Percentiles rank a stretch among this genome's conserved stretches.
These are phyloP conservation scores for Sciaenops ocellatus DNA, from an alignment of 2,797 vertebrate genomes.

Conservation along the genomic window DNA sequence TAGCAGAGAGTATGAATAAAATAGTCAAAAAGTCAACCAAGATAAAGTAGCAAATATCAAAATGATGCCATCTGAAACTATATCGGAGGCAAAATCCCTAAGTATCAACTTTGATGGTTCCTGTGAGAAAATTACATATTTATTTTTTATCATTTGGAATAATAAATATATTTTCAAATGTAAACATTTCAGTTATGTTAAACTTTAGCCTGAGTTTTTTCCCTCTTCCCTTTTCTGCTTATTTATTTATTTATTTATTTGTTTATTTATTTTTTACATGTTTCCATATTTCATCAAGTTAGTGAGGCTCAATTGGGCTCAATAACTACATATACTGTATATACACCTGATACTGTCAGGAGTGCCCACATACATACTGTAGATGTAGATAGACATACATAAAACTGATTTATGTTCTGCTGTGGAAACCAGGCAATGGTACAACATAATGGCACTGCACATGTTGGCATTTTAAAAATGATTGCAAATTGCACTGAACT, in stretches of 20 bases:
- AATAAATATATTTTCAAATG: background rate
- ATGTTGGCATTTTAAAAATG: background rate
- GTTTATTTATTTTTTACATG: background rate
- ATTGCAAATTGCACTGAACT: background rate
- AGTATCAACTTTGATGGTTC: background rate
- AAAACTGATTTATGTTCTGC: background rate
- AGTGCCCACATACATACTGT: background rate
- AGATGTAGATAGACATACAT: background rate
- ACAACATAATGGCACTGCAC: background rate
- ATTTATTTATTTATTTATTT: background rate
- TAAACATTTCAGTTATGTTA: background rate
- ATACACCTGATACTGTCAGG: background rate
- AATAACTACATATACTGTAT: background rate
- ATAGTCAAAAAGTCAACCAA: background rate
- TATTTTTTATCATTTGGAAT: background rate
- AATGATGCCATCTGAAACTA: background rate
- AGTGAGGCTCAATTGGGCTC: background rate
- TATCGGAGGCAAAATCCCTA: background rate
- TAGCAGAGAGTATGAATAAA: background rate
- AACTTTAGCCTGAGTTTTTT: background rate
- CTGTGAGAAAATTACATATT: background rate
- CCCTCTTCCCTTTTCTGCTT: background rate
- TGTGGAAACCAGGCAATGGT: background rate
- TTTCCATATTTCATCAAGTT: background rate
- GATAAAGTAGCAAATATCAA: background rate